These are phyloP conservation scores for Trichopria drosophilae DNA, from an alignment of 2,888 invertebrate species.

Conservation along the genomic window DNA sequence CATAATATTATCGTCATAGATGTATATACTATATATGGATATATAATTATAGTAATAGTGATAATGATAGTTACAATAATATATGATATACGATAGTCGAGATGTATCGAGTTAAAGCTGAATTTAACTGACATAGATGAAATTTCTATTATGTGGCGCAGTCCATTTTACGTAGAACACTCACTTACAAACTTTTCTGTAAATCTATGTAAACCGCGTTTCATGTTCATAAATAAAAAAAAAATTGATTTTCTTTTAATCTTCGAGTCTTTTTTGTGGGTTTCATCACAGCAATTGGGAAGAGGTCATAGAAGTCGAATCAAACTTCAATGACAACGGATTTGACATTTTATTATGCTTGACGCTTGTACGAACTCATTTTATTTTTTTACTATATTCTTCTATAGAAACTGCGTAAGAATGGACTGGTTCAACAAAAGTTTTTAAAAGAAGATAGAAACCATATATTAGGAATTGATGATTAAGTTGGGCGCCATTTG, in stretches of 20 bases:
- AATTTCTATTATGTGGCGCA: slow-evolving; percentile 14
- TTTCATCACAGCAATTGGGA: too few species aligned
- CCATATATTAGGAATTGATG: too few species aligned
- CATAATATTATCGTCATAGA: slow-evolving; percentile 24
- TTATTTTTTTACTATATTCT: too few species aligned
- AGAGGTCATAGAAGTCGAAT: too few species aligned
- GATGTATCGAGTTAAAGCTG: slow-evolving; percentile 40
- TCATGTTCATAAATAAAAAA: slow-evolving; percentile 52
- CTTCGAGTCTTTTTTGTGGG: not conserved
- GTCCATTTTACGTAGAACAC: not conserved
- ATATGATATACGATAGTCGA: slow-evolving; percentile 39
- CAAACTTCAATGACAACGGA: too few species aligned
- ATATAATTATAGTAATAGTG: slow-evolving; percentile 38
- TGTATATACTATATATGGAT: slow-evolving; percentile 27
- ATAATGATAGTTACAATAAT: slow-evolving; percentile 53
- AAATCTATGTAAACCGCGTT: slow-evolving; percentile 56
- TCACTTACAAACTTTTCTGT: slow-evolving; percentile 55
- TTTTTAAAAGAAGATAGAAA: too few species aligned
- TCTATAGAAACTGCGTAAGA: too few species aligned
- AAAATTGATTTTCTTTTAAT: slow-evolving; percentile 48
- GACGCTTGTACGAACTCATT: too few species aligned
- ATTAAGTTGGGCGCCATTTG: too few species aligned
- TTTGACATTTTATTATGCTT: too few species aligned
- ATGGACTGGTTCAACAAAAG: too few species aligned
- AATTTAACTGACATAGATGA: slow-evolving; percentile 48